Base-by-base conservation (phyloP, 2,888 invertebrate genomes). In the Mechanitis mazaeus region DNA sequence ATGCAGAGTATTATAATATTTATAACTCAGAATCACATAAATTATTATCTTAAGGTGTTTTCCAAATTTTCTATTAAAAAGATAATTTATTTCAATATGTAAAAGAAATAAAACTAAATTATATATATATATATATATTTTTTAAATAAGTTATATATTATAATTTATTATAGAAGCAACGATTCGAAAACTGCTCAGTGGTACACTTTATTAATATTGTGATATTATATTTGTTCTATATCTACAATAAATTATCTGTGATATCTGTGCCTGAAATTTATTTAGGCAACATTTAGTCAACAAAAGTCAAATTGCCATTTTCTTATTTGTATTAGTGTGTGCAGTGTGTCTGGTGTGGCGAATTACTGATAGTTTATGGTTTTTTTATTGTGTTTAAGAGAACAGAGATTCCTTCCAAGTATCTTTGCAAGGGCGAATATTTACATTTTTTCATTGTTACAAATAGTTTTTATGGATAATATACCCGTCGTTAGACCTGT, bases 401-500 rank as follows among this genome's bases (percentile, higher is more conserved):
- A 56, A 53, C 58, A 54, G 59, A 54, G 55, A 63, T 60, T 56
- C 42, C 60, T 28, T 45, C 28, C 20, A 66, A 33, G 33, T 46
- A 56, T 60, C 28, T 31, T 58, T 54, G 42, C 56, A 38, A 35
- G 33, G 45, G 31, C 55, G 2, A 42, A 54, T 61, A 56, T 59
- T 45, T 60, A 54, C 63, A 45, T 60, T 64, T 60, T 63, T 11
- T 55, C 45, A 54, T 55, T 58, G 55, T 46, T 54, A 38, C 61
- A 60, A 57, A 45, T 58, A 61, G 45, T 67, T 64, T 54, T 61
- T 56, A 58, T 59, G 59, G 77, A 60, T 58, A 53, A 78, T 78
- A 80, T 79, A 82, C 78, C 77, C 78, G 78, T 84, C 84, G 80
- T 76, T 84, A 85, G 69, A 84, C 86, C 88, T 88, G 88, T 88